Percentiles rank a stretch among this genome's conserved stretches.
phyloP scores from a whole-genome alignment of 2,888 invertebrate genomes.

The Troides helena region DNA sequence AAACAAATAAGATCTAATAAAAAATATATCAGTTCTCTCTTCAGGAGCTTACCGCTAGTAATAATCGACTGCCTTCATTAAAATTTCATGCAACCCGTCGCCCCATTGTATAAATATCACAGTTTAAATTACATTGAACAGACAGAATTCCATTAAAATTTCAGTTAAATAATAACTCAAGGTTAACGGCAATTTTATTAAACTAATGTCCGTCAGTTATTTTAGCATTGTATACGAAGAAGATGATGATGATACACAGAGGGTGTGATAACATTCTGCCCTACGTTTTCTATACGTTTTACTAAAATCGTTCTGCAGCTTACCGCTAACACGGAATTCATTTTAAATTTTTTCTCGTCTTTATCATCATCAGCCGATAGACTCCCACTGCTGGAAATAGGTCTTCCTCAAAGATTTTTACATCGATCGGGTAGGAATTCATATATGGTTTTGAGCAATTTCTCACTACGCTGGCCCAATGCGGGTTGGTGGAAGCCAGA shows the following conservation, averaged over 20 bases:
- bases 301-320: neutral
- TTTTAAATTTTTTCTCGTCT: neutral
- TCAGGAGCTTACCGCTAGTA: neutral
- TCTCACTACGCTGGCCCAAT: too few species aligned
- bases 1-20: neutral
- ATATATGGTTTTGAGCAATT: too few species aligned
- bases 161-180: neutral
- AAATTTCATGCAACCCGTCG: conserved; percentile 2
- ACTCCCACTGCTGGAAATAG: too few species aligned
- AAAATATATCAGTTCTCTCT: neutral
- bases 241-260: neutral
- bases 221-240: neutral
- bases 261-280: neutral
- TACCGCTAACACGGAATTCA: neutral
- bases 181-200: neutral
- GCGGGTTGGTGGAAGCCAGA: too few species aligned
- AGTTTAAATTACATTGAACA: neutral
- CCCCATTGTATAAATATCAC: neutral
- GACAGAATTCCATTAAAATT: neutral
- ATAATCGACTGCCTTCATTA: neutral
- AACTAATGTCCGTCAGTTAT: neutral
- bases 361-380: neutral
- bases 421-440: too few species aligned
- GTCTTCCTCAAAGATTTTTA: too few species aligned
- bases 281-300: neutral